Base-by-base conservation (phyloP, 2,113 vertebrate species). In the Corythoichthys intestinalis region DNA sequence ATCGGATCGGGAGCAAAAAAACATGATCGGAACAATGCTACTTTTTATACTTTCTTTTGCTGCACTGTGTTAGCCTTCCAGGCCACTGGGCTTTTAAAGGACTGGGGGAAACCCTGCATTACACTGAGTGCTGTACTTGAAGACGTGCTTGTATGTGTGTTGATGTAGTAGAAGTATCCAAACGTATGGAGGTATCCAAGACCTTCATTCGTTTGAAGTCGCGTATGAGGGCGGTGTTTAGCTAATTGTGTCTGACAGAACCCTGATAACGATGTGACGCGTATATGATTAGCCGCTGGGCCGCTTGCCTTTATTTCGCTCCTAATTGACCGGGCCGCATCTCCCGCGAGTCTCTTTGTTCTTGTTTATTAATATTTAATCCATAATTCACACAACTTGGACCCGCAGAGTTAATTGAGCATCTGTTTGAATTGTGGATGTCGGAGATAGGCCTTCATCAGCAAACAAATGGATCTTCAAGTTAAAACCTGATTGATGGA, bases 301-400 rank as follows among this genome's bases (percentile, higher is more conserved):
- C 89, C 91, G 94, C 60, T 92, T 87, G 87, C 88, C 89, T 92
- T 94, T 91, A 93, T 92, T 90, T 85, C 77, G 86, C 83, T 91
- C 82, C 91, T 98, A 98, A 98, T 99, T 97, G 95, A 96, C 95
- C 93, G 84, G 65, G 89, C 89, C 87, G 90, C 86, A 79, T 92
- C 90, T 95, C 95, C 94, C 94, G 90, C 73, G 90, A 93, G 93
- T 90, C 93, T 75, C 89, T 89, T 94, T 95, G 93, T 94, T 98
- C 96, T 97, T 96, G 97, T 96, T 98, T 97, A 97, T 98, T 97
- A 96, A 98, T 95, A 95, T 97, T 98, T 96, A 93, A 96, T 94
- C 86, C 85, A 92, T 99, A 95, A 98, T 98, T 98, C 93, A 97
- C 92, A 76, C 88, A 10, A 87, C 89, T 92, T 91, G 92, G 92